Evolutionary conservation across 2,797 vertebrate genomes (phyloP), one percentile per base, ranked within the genome.

Genomic region (Spea hammondii): DNA sequence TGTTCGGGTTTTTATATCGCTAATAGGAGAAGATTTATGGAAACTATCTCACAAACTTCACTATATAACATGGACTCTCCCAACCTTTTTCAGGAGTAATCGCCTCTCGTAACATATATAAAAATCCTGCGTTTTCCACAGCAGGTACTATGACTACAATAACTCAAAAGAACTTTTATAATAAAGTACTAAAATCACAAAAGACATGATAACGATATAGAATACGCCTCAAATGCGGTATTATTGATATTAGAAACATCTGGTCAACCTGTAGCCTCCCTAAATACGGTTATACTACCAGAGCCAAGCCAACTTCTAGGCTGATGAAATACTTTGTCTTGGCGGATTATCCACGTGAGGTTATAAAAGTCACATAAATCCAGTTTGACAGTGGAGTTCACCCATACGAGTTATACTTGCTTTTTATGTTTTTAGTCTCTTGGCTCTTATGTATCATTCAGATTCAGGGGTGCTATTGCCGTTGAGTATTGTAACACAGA

Each of bases 301-400:
- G 14, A 70, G 44, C 48, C 50, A 8, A 50, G n/a, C 48, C 17
- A 1, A 11, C 10, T 70, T 70, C 68, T n/a, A 13, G 13, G 32
- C 68, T 32, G 55, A 53, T 70, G 50, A 70, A 17, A 44, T 53
- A 50, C 67, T 17, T 69, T 45, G 44, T 50, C 49, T 49, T 8
- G 9, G 9, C 32, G 51, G 7, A 70, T 70, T 32, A 70, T 44
- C 50, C 10, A 11, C 51, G 10, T 53, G 50, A 54, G 68, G 50
- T 50, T 70, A 45, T 32, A 44, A 55, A 70, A 10, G 50, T 70
- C 14, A 54, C 14, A 70, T 70, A 70, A 70, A 70, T 55, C 51
- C 17, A 55, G 14, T 70, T 70, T 54, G 55, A 57, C n/a, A 12
- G 13, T n/a, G 7, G 13, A 57, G 10, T 57, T 57, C 55, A 10